Evolutionary conservation across 2,888 invertebrate species (phyloP), one percentile per base, ranked within the genome.

Genomic region (Drosophila stalkeri): DNA sequence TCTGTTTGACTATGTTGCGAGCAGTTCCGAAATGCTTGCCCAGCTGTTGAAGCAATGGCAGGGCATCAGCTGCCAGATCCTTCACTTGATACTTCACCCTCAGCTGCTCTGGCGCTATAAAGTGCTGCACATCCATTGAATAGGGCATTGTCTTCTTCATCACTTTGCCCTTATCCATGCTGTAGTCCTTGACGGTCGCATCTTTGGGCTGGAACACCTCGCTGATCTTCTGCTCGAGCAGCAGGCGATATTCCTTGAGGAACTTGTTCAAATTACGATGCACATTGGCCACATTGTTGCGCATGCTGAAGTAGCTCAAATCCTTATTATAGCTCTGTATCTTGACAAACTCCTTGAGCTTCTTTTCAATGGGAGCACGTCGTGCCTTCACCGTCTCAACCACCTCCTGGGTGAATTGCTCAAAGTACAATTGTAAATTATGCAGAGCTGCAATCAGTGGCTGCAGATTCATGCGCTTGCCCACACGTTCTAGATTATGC

Each of bases 321-420:
- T 99, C 99, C 88, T 97, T 96, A 87, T 96, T 97, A 97, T 99
- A 99, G 44, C 97, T 95, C 59, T 97, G 97, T 63, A 99, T 99
- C 93, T 99, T 98, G 1, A 99, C 97, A 91, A 97, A 98, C 81
- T 98, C 98, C 80, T 96, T 96, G 14, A 99, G 92, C 92, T 98
- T 97, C 93, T 97, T 98, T 90, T 99, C 98, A 71, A 99, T 97
- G 0, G 98, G 98, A 0, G 95, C 92, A 37, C 97, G 95, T 27
- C 96, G 94, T 41, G 95, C 94, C 59, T 95, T 95, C 12, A 98
- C 95, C 56, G 95, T 94, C 0, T 94, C 93, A 0, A 94, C 93
- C 0, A 99, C 95, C 85, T 95, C 95, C 0, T 93, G 90, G 5
- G 94, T 91, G 90, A 98, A 99, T 91, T 98, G 98, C 0, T 94